These are phyloP conservation scores for Bombyx mori DNA, from an alignment of 1,140 invertebrate genomes.

Conservation along the genomic window ASM3026992v2 NC_085108.1:8102001-8102500, in stretches of 20 bases:
- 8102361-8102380: not conserved
- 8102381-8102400: conserved; percentile 28
- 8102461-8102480: conserved; percentile 42
- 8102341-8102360: conserved; percentile 27
- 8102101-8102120: too few relatives aligned
- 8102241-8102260: conserved; percentile 22
- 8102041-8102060: too few relatives aligned
- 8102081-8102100: too few relatives aligned
- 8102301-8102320: conserved; percentile 28
- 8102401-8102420: conserved; percentile 31
- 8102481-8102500: conserved; percentile 44
- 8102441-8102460: conserved; percentile 28
- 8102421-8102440: conserved; percentile 36
- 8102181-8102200: too few relatives aligned
- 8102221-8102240: not conserved
- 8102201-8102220: too few relatives aligned
- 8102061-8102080: too few relatives aligned
- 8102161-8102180: too few relatives aligned
- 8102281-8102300: conserved; percentile 12
- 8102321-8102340: conserved; percentile 26
- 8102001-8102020: too few relatives aligned
- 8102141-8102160: too few relatives aligned
- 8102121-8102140: too few relatives aligned
- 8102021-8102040: too few relatives aligned
- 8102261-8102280: conserved; percentile 33